Percentiles rank a stretch among this genome's conserved stretches.
Conservation (phyloP, 2,113 vertebrate species). For the Nestor notabilis region DNA sequence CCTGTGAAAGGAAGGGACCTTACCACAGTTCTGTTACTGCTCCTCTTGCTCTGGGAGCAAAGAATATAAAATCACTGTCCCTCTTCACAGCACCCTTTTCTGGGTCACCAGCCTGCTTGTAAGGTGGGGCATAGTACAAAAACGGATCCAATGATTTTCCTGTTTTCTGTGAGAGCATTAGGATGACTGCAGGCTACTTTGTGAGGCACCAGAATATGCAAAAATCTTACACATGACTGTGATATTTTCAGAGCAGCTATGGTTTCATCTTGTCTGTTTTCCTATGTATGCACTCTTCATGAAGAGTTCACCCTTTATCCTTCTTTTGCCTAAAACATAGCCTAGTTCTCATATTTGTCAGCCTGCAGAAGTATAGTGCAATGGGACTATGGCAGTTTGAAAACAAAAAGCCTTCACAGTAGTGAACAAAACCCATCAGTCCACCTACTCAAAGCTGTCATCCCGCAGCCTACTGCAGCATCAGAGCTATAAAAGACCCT, state of each 20-base stretch:
- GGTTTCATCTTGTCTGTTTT: constrained; percentile 39
- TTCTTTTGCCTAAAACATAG: constrained; percentile 60
- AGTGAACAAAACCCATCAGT: constrained; percentile 47
- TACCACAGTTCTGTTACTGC: background rate
- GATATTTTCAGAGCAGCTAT: background rate
- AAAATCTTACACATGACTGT: background rate
- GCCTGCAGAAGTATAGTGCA: constrained; percentile 25
- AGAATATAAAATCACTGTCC: background rate
- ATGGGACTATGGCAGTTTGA: constrained; percentile 48
- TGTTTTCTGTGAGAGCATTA: background rate
- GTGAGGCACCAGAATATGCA: background rate
- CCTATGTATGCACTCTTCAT: background rate
- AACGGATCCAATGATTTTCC: background rate
- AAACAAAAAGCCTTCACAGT: constrained; percentile 45
- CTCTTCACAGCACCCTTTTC: background rate
- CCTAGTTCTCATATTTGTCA: constrained; percentile 41
- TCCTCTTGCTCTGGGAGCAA: background rate
- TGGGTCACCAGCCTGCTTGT: background rate
- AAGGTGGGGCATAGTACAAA: background rate
- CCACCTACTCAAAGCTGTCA: constrained; percentile 12
- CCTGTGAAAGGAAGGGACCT: background rate
- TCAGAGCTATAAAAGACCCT: constrained; percentile 42
- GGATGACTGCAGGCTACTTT: background rate
- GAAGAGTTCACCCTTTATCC: constrained; percentile 33
- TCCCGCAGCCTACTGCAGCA: constrained; percentile 34